Evolutionary conservation across 2,797 vertebrate genomes (phyloP).

Genomic region (Acrossocheilus fasciatus): DNA sequence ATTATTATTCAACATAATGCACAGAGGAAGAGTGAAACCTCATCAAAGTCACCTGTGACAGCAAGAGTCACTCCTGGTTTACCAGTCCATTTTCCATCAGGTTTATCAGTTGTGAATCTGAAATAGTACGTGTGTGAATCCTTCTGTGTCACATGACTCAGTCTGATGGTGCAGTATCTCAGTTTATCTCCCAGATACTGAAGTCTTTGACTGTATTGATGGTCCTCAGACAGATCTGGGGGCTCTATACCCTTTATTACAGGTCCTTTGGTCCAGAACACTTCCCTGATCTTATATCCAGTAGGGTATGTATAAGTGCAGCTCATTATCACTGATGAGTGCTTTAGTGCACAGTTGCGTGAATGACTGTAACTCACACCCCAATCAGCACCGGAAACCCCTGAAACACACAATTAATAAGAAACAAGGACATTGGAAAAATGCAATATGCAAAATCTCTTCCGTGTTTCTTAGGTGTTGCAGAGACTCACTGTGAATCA

Average conservation of each 20-base stretch:
- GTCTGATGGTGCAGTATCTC: neutral
- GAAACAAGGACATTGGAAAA: too few relatives aligned
- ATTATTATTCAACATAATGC: too few relatives aligned
- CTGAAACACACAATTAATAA: conserved; percentile 23
- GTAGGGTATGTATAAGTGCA: conserved; percentile 12
- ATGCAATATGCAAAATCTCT: too few relatives aligned
- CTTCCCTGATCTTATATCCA: accelerated
- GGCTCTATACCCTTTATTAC: accelerated
- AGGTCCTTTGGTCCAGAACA: conserved; percentile 29
- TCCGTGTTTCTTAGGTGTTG: too few relatives aligned
- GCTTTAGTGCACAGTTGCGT: conserved; percentile 43
- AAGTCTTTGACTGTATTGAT: conserved; percentile 33
- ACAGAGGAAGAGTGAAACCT: too few relatives aligned
- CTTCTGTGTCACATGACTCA: conserved; percentile 39
- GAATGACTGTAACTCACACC: conserved; percentile 13
- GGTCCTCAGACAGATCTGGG: neutral
- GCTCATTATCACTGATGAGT: conserved; percentile 47
- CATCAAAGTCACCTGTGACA: too few relatives aligned
- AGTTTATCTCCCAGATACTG: neutral
- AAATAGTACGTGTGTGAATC: conserved; percentile 30
- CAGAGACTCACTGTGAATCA: too few relatives aligned
- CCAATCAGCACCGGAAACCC: neutral
- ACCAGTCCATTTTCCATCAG: too few relatives aligned
- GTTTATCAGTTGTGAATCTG: neutral
- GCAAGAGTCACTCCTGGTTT: too few relatives aligned